Evolutionary conservation across 2,113 vertebrate species (phyloP), one percentile per base, ranked within the genome.

Genomic region (Pseudonaja textilis): DNA sequence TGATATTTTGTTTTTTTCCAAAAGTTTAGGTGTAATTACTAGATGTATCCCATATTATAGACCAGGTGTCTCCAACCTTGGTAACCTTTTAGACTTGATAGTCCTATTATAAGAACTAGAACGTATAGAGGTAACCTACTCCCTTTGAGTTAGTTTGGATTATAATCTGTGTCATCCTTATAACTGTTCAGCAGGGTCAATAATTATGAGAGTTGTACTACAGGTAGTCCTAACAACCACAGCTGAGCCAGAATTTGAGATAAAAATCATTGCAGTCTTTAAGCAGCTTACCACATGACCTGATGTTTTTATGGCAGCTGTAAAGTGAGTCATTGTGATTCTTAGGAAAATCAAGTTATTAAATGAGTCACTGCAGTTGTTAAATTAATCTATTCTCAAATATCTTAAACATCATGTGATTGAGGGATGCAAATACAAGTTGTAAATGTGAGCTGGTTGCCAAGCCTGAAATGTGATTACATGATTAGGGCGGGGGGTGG

Each of bases 401-500:
- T 69, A 69, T 2, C 29, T 69, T 34, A 69, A 69, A 34, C 14
- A 34, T 34, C 64, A 69, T 34, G 64, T 34, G 12, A 69, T 69
- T 1, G 14, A 69, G 5, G 14, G 64, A 69, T 69, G 14, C 14
- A 69, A 69, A 69, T 69, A 14, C 14, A 69, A 34, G 11, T 34
- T 69, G 14, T 69, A 69, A 69, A 69, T 16, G 64, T 34, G 14
- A 69, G 29, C 64, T 34, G 64, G 29, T 69, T 69, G 64, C 5
- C 64, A 18, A 69, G 29, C 14, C 64, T 69, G 29, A 69, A 69
- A 34, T 69, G 64, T 0, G 12, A 69, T 69, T 69, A 69, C 2
- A 12, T 69, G 61, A 69, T 14, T 14, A 12, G 61, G 14, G 11
- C 0, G 2, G 29, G 2, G 50, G 2, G 50, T 50, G 0, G 2